Evolutionary conservation across 92 coral and sea anemone species (phyloP).

Genomic region (Galaxea fascicularis): DNA sequence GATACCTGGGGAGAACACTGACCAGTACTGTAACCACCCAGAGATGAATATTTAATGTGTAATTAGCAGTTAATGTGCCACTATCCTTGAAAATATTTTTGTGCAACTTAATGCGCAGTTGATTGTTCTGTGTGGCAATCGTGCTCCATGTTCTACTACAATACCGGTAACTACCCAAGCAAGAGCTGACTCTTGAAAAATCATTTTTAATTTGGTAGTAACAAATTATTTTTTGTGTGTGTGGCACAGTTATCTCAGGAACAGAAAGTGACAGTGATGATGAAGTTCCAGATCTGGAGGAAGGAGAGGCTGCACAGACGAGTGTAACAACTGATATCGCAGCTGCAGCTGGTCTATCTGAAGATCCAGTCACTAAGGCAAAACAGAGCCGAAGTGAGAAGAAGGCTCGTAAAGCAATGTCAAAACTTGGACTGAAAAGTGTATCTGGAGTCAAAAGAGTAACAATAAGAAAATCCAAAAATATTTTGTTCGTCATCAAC

Average conservation of each 20-base stretch:
- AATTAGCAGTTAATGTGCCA: too few species aligned
- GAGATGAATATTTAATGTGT: too few species aligned
- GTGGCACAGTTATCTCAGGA: constrained; percentile 68
- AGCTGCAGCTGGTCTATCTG: constrained; percentile 93
- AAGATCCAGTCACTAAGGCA: constrained; percentile 94
- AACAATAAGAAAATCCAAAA: constrained; percentile 95
- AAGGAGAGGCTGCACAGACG: constrained; percentile 76
- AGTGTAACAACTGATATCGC: constrained; percentile 84
- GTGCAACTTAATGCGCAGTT: too few species aligned
- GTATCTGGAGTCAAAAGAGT: constrained; percentile 89
- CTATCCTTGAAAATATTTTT: too few species aligned
- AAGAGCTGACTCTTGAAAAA: too few species aligned
- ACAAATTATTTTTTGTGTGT: background rate
- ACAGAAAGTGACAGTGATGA: constrained; percentile 99
- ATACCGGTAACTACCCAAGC: too few species aligned
- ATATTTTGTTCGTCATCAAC: constrained; percentile 92
- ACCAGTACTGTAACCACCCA: too few species aligned
- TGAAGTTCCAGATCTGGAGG: constrained; percentile 94
- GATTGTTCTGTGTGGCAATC: too few species aligned
- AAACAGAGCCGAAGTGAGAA: constrained; percentile 97
- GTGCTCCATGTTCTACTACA: too few species aligned
- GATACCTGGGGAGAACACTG: too few species aligned
- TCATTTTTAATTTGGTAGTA: too few species aligned
- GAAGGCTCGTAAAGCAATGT: constrained; percentile 91
- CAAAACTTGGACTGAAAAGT: constrained; percentile 90